Evolutionary conservation across 2,888 invertebrate species (phyloP).

Genomic region (Leptopilina syphax): DNA sequence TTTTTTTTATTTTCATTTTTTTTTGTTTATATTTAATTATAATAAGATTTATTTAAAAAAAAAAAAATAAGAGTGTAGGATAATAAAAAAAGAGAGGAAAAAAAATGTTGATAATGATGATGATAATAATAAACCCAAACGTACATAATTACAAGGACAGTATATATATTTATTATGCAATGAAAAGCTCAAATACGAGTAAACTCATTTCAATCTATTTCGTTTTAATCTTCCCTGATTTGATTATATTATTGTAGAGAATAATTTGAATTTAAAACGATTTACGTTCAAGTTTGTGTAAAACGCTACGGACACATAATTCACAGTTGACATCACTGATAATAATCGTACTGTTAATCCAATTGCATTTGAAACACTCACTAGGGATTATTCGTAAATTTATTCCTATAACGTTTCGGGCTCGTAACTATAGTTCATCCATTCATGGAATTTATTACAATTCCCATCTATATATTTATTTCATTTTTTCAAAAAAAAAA

Average conservation of each 20-base stretch:
- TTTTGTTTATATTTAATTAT: neutral
- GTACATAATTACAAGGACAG: neutral
- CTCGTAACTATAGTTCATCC: slow-evolving; percentile 22
- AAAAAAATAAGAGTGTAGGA: too few species aligned
- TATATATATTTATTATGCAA: neutral
- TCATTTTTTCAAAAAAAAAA: neutral
- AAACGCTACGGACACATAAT: slow-evolving; percentile 24
- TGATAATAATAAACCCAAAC: neutral
- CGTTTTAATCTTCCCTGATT: slow-evolving; percentile 29
- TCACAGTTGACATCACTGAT: slow-evolving; percentile 23
- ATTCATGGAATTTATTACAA: slow-evolving; percentile 17
- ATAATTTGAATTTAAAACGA: slow-evolving; percentile 24
- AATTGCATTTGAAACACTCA: slow-evolving; percentile 39
- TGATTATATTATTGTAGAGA: slow-evolving; percentile 13
- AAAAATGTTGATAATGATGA: neutral
- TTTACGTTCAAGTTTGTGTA: slow-evolving; percentile 26
- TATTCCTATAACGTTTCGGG: slow-evolving; percentile 35
- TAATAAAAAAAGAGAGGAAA: neutral
- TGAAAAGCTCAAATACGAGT: slow-evolving; percentile 11
- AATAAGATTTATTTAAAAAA: neutral
- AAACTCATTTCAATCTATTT: slow-evolving; percentile 25
- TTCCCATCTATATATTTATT: neutral
- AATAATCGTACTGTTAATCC: slow-evolving; percentile 41
- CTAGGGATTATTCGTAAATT: slow-evolving; percentile 34
- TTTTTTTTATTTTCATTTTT: neutral